Conservation (phyloP, 1,140 invertebrate genomes). For the Brachionus asplanchnoidis region DNA sequence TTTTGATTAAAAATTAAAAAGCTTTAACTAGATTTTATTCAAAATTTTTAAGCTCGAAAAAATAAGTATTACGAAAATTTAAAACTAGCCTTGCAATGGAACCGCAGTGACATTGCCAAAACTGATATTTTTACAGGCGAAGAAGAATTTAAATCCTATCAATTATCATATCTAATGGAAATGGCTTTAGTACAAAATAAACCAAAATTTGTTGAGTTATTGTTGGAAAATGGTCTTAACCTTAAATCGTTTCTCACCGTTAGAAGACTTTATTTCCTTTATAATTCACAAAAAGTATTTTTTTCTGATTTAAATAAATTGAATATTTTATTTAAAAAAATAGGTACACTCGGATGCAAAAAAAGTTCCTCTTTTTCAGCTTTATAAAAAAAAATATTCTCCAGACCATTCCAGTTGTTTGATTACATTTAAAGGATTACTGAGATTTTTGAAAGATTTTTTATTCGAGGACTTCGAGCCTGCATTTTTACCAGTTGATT, state of each 20-base stretch:
- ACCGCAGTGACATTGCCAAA: constrained; percentile 44
- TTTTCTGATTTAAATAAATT: neutral
- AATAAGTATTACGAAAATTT: constrained; percentile 43
- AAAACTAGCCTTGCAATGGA: constrained; percentile 44
- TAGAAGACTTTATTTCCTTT: constrained; percentile 70
- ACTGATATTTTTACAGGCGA: constrained; percentile 44
- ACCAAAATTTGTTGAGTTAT: constrained; percentile 90
- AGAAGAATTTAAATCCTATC: constrained; percentile 41
- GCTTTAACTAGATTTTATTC: neutral
- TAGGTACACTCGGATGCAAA: constrained; percentile 27
- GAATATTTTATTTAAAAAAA: neutral
- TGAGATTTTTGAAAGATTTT: constrained; percentile 37
- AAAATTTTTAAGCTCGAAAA: constrained; percentile 32
- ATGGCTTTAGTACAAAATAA: constrained; percentile 90
- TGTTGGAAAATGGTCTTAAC: constrained; percentile 93
- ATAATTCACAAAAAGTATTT: constrained; percentile 49
- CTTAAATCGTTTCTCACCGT: constrained; percentile 96
- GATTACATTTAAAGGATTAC: constrained; percentile 34
- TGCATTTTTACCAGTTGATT: neutral
- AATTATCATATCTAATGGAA: constrained; percentile 52
- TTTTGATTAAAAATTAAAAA: neutral
- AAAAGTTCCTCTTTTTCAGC: constrained; percentile 40
- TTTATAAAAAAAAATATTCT: constrained; percentile 44
- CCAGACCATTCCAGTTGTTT: constrained; percentile 6
- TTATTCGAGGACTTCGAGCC: constrained; percentile 37